These are phyloP conservation scores for Trochalopteron elliotii DNA, from an alignment of 2,113 vertebrate genomes.

Conservation along the genomic window DNA sequence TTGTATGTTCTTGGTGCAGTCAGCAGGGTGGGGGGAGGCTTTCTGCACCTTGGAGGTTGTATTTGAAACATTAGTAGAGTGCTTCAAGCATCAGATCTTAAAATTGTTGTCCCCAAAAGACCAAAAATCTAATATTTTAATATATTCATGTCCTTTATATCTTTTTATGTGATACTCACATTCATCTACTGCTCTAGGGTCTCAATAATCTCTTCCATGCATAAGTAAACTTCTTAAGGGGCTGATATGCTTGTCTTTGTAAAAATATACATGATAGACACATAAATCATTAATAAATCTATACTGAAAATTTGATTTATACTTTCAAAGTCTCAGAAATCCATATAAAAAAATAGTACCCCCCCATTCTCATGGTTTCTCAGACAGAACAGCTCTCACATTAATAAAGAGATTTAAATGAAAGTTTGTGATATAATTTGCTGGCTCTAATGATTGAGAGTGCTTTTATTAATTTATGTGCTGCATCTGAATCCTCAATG, in stretches of 20 bases:
- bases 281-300: background rate
- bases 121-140: background rate
- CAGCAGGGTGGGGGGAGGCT: background rate
- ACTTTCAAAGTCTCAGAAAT: background rate
- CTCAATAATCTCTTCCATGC: background rate
- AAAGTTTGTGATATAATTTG: background rate
- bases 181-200: background rate
- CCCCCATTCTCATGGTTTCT: background rate
- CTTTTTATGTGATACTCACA: background rate
- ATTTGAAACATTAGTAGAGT: background rate
- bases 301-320: background rate
- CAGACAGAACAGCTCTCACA: background rate
- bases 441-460: background rate
- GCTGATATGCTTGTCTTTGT: background rate
- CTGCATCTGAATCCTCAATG: background rate
- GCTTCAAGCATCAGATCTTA: background rate
- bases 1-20: background rate
- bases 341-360: background rate
- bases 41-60: background rate
- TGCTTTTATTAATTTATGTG: background rate
- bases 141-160: background rate
- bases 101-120: background rate
- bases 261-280: background rate
- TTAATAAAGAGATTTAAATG: background rate
- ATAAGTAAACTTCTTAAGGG: background rate